Evolutionary conservation across 1,140 invertebrate genomes (phyloP).

Genomic region (Eurytemora carolleeae): DNA sequence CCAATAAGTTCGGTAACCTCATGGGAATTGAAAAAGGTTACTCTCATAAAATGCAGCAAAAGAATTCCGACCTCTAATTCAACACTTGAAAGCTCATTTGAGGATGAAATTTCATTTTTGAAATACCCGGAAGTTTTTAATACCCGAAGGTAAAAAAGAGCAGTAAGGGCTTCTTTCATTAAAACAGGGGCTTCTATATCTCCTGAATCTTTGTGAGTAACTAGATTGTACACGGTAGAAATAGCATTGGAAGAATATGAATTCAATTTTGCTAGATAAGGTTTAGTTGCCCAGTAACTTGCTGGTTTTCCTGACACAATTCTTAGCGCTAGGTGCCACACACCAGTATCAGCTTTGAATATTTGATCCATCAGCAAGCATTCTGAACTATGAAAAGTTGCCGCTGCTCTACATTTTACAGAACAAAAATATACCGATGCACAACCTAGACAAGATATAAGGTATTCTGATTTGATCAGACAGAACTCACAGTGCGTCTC

Average conservation of each 20-base stretch:
- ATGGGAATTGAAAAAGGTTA: conserved; percentile 7
- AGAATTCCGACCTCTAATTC: neutral
- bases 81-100: neutral
- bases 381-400: conserved; percentile 5
- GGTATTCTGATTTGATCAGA: neutral
- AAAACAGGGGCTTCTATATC: neutral
- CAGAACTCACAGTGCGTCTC: neutral
- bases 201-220: conserved; percentile 1
- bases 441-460: conserved; percentile 1
- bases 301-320: neutral
- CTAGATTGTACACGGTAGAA: neutral
- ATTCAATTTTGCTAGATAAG: neutral
- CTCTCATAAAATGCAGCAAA: conserved; percentile 1
- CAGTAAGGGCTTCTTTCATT: conserved; percentile 11
- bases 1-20: neutral
- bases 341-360: conserved; percentile 1
- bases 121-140: conserved; percentile 3
- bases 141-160: conserved; percentile 3
- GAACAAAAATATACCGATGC: conserved; percentile 4
- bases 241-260: too few species aligned
- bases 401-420: neutral
- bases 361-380: conserved; percentile 2
- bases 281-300: neutral
- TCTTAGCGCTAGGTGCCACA: conserved; percentile 2
- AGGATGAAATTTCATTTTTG: neutral